phyloP scores from a whole-genome alignment of 2,113 vertebrate genomes.

The Todiramphus saurophagus region DNA sequence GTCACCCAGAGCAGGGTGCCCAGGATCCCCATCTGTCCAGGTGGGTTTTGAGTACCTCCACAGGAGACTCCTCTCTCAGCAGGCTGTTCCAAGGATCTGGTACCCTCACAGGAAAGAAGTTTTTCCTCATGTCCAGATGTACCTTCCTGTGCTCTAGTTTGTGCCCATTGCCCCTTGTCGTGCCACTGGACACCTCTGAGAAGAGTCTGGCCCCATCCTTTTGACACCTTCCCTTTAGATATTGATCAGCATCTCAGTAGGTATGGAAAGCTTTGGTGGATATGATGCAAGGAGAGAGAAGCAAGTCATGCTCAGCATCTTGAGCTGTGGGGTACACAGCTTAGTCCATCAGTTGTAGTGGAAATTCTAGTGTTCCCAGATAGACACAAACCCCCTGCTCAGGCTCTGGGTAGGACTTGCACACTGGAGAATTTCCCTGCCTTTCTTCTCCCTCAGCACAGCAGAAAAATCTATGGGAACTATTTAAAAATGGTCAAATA shows the following conservation, averaged over 20 bases:
- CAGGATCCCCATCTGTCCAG: no score
- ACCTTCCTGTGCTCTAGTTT: no score
- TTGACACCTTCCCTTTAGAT: neutral
- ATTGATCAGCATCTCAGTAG: neutral
- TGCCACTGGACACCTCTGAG: neutral
- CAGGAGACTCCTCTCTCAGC: no score
- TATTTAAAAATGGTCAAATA: neutral
- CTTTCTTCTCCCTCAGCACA: neutral
- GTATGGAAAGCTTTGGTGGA: accelerated
- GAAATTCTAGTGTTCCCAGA: neutral
- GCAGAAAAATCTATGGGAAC: neutral
- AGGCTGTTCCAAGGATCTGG: no score
- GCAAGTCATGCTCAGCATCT: accelerated
- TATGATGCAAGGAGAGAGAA: neutral
- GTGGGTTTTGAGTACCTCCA: no score
- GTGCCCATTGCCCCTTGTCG: neutral
- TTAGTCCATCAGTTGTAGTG: accelerated
- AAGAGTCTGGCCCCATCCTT: neutral
- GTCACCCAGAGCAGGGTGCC: no score
- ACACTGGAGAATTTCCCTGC: neutral
- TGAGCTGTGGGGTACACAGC: neutral
- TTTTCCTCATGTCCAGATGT: no score
- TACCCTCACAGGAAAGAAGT: no score
- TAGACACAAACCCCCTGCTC: neutral
- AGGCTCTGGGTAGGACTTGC: neutral